Base-by-base conservation (phyloP, 2,888 invertebrate genomes). In the Chydorus sphaericus region DNA sequence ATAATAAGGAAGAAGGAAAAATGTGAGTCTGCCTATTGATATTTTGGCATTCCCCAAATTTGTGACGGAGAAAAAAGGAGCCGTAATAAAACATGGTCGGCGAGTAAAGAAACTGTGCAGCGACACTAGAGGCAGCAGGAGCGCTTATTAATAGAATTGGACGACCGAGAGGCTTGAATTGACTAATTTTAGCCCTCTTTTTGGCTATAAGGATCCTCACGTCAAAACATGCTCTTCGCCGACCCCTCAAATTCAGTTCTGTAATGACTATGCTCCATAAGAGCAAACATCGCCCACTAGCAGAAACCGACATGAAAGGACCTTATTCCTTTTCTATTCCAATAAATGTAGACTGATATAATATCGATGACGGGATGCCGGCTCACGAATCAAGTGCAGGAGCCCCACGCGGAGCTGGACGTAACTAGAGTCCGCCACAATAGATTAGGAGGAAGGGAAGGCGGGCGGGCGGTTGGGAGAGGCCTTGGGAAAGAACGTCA, bases 351-450 rank as follows among this genome's bases (percentile, higher is more conserved):
- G n/a, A n/a, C 10, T 38, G 38, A 8, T 38, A 38, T 38, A 38
- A 4, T 38, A 8, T 8, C 23, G 44, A 44, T 28, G 44, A 26
- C 5, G 11, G 26, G 4, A 44, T 44, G 44, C 44, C 18, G 20
- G 26, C 28, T 5, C 44, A 44, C 44, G 44, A 44, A 44, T 44
- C 44, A 44, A 44, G 44, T 44, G 44, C n/a, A n/a, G n/a, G n/a
- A n/a, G n/a, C n/a, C n/a, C n/a, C n/a, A n/a, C 44, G 44, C 44
- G 3, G 26, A 14, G n/a, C 26, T 44, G 44, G 26, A 44, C 23
- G 26, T 26, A 44, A 5, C 44, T 44, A 23, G 44, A 26, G 28
- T 44, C 44, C 26, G 26, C 28, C 8, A 44, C 44, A 44, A 44
- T 44, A 44, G 44, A 26, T 23, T 3, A 23, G 28, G 44, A 28